A percentile compares a stretch with the other conserved stretches of the same genome.
These are phyloP conservation scores for Andrena flavipes DNA, from an alignment of 2,888 invertebrate genomes.

Conservation along the genomic window DNA sequence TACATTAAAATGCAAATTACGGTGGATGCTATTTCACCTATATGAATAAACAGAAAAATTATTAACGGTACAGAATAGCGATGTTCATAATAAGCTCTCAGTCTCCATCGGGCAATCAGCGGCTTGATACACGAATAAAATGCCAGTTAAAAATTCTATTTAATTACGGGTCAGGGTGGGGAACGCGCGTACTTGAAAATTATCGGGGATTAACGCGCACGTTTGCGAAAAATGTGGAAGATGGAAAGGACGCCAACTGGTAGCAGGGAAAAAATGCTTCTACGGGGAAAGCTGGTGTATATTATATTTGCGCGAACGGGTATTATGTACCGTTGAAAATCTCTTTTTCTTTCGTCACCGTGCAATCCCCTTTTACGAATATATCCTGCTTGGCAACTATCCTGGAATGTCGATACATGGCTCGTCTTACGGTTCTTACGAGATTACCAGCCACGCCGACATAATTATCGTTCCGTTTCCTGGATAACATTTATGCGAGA, in stretches of 20 bases:
- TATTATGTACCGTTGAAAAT: conserved; percentile 14
- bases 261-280: not conserved
- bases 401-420: conserved; percentile 40
- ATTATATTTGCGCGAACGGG: not conserved
- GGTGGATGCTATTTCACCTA: too few relatives aligned
- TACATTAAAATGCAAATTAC: too few relatives aligned
- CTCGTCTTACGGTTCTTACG: conserved; percentile 32
- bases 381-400: conserved; percentile 38
- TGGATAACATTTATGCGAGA: conserved; percentile 20
- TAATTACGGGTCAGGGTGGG: not conserved
- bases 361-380: conserved; percentile 15
- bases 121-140: too few relatives aligned
- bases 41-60: too few relatives aligned
- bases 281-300: not conserved
- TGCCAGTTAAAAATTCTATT: not conserved
- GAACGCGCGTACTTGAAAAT: not conserved
- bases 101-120: not conserved
- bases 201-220: not conserved
- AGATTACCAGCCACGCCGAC: conserved; percentile 21
- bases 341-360: conserved; percentile 17
- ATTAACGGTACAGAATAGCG: too few relatives aligned
- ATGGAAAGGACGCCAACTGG: conserved; percentile 3
- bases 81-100: too few relatives aligned
- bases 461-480: conserved; percentile 28
- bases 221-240: conserved; percentile 6